These are phyloP conservation scores for Pomatorhinus ruficollis DNA, from an alignment of 2,113 vertebrate genomes.

Conservation along the genomic window DNA sequence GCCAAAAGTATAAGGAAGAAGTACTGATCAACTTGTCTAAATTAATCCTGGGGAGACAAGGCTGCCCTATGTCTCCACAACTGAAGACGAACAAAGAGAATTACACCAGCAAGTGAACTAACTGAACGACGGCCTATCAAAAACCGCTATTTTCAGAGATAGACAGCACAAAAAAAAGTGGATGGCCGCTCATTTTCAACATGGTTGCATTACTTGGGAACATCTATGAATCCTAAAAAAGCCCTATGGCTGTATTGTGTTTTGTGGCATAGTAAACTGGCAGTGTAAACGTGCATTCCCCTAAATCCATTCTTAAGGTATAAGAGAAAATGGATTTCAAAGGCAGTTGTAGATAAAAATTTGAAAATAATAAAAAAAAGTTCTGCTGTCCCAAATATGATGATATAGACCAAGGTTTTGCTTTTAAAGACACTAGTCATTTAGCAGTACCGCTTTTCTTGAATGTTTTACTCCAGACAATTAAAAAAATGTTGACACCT, in stretches of 20 bases:
- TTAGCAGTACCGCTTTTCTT: not conserved
- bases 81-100: not conserved
- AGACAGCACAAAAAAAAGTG: not conserved
- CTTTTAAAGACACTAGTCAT: not conserved
- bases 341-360: not conserved
- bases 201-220: not conserved
- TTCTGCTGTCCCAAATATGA: not conserved
- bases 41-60: not conserved
- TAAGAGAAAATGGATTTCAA: not conserved
- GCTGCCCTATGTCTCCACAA: not conserved
- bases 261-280: not conserved
- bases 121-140: not conserved
- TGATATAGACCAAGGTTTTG: not conserved
- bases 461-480: not conserved
- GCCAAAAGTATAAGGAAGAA: not conserved
- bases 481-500: not conserved
- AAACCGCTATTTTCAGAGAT: not conserved
- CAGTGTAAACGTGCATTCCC: not conserved
- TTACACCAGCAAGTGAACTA: not conserved
- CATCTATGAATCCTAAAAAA: not conserved
- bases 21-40: not conserved
- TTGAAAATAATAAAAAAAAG: not conserved
- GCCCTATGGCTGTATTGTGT: not conserved
- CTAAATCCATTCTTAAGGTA: not conserved
- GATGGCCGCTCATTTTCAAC: not conserved